phyloP scores from a whole-genome alignment of 2,888 invertebrate genomes.

The Cryptus viduatorius region DNA sequence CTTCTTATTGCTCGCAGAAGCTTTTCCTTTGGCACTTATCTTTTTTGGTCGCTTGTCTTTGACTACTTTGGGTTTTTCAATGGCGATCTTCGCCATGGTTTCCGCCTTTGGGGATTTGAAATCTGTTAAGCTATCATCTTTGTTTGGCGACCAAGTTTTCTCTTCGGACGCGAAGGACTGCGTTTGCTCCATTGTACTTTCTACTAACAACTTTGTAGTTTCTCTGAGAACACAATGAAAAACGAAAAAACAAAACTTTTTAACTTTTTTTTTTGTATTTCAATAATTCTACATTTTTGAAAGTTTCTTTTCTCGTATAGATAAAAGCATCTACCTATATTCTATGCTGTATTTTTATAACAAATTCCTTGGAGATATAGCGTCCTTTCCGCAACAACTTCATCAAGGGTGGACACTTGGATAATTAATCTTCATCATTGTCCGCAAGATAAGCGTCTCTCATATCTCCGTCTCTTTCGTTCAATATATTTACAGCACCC shows the following conservation, averaged over 20 bases:
- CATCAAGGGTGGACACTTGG: background rate
- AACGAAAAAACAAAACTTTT: conserved; percentile 10
- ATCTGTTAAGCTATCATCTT: conserved; percentile 79
- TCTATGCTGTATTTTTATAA: background rate
- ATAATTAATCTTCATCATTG: background rate
- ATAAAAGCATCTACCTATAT: conserved; percentile 39
- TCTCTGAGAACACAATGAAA: conserved; percentile 36
- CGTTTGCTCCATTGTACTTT: background rate
- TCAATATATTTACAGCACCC: background rate
- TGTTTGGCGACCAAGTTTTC: conserved; percentile 33
- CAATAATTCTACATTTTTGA: conserved; percentile 13
- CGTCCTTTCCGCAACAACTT: background rate
- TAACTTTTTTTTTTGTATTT: conserved; percentile 2
- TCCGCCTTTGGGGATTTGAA: conserved; percentile 79
- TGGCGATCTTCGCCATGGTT: background rate
- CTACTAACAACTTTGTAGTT: conserved; percentile 10
- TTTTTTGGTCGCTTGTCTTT: conserved; percentile 66
- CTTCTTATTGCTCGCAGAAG: conserved; percentile 41
- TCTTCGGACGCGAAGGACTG: background rate
- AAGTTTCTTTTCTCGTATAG: background rate
- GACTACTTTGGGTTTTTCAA: conserved; percentile 62
- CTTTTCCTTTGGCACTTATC: conserved; percentile 45
- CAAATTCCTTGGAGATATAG: background rate
- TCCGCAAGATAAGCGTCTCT: background rate
- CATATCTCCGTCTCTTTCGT: background rate